phyloP scores from a whole-genome alignment of 2,888 invertebrate species.

The Germaria angustata region DNA sequence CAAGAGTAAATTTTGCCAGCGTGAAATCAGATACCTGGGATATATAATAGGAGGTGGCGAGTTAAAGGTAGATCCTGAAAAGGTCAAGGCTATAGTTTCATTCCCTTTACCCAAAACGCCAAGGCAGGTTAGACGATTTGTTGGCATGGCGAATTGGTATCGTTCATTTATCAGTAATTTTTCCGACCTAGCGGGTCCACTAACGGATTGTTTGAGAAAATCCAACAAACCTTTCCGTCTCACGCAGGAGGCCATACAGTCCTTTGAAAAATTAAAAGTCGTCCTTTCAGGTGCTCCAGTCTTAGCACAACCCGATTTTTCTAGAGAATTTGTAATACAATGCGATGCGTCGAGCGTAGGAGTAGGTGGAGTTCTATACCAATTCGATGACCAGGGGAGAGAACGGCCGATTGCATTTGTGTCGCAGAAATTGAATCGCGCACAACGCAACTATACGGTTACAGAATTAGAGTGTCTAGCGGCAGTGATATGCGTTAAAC shows the following conservation, averaged over 20 bases:
- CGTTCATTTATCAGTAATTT: not conserved
- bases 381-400: not conserved
- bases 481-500: not conserved
- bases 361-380: not conserved
- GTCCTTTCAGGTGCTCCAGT: not conserved
- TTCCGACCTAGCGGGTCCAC: not conserved
- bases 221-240: not conserved
- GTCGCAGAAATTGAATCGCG: constrained; percentile 5
- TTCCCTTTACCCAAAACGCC: constrained; percentile 10
- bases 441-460: constrained; percentile 24
- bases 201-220: not conserved
- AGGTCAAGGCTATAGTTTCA: not conserved
- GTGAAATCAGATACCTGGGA: not conserved
- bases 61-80: constrained; percentile 12
- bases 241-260: not conserved
- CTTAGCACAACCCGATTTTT: not conserved
- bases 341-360: not conserved
- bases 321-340: not conserved
- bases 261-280: not conserved
- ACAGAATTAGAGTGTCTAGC: constrained; percentile 31
- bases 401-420: constrained; percentile 5
- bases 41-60: not conserved
- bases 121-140: not conserved
- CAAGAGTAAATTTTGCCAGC: not conserved
- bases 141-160: not conserved